Percentiles rank a stretch among this genome's conserved stretches.
These are phyloP conservation scores for Lepidurus arcticus DNA, from an alignment of 1,140 invertebrate genomes.

Conservation along the genomic window DNA sequence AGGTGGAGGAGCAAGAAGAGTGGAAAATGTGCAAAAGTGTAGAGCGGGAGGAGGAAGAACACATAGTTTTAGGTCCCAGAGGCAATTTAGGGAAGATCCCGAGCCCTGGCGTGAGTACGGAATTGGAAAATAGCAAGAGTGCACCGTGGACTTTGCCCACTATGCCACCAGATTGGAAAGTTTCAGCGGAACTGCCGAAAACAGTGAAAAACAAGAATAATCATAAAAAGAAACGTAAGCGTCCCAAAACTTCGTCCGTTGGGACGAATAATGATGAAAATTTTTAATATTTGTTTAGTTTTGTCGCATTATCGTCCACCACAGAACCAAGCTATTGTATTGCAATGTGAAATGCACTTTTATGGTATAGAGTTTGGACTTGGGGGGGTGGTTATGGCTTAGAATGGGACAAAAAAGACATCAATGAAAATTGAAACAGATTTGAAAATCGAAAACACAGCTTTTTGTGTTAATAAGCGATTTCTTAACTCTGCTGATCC, in stretches of 20 bases:
- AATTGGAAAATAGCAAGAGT: background rate
- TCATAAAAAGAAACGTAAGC: background rate
- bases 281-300: too few relatives aligned
- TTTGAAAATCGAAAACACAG: too few relatives aligned
- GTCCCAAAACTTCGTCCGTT: background rate
- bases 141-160: background rate
- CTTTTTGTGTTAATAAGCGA: too few relatives aligned
- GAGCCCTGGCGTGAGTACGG: background rate
- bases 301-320: background rate
- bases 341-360: slow-evolving; percentile 3
- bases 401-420: background rate
- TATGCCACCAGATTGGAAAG: background rate
- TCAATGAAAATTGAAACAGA: too few relatives aligned
- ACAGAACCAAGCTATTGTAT: background rate
- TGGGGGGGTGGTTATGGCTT: background rate
- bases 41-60: background rate
- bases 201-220: slow-evolving; percentile 11
- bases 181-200: slow-evolving; percentile 1
- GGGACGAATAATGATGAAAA: background rate
- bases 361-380: background rate
- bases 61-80: background rate
- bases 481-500: too few relatives aligned
- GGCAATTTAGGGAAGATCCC: background rate
- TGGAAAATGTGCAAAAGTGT: background rate
- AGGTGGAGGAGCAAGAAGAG: background rate